phyloP scores from a whole-genome alignment of 2,113 vertebrate genomes.

The Capreolus pygargus region DNA sequence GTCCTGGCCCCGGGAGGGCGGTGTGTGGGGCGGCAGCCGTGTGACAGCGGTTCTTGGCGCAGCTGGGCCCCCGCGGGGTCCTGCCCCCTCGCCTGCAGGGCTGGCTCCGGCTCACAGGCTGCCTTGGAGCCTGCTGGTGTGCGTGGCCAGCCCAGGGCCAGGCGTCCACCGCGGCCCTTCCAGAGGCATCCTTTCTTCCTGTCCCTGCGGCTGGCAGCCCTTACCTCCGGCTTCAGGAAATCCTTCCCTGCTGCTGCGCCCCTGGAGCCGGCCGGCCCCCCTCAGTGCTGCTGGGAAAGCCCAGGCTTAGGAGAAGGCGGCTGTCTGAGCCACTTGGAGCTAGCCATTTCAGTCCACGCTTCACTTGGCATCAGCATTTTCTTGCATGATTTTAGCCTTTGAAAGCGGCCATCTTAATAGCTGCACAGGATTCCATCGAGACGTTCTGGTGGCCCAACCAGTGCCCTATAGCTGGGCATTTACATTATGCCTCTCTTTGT shows the following conservation, averaged over 20 bases:
- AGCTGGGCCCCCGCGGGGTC: not conserved
- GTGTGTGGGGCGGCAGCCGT: not conserved
- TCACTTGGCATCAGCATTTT: not conserved
- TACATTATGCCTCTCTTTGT: not conserved
- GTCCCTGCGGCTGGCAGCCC: constrained; percentile 41
- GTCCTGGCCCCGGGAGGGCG: not conserved
- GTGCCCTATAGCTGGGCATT: not conserved
- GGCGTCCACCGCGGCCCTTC: not conserved
- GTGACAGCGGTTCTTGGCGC: not conserved
- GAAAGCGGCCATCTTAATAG: not conserved
- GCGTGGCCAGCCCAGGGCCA: not conserved
- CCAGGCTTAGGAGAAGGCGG: not conserved
- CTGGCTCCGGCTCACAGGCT: rapidly evolving
- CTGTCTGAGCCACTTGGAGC: not conserved
- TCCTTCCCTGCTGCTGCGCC: constrained; percentile 49
- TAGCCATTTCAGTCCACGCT: not conserved
- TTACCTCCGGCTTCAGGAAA: constrained; percentile 72
- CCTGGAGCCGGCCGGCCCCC: not conserved
- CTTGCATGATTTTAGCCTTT: not conserved
- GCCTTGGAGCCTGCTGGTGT: not conserved
- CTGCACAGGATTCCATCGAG: not conserved
- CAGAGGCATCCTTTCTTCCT: constrained; percentile 53
- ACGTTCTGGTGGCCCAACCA: not conserved
- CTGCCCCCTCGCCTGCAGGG: not conserved
- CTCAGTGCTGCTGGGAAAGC: not conserved